Evolutionary conservation across 2,797 vertebrate genomes (phyloP), one percentile per base, ranked within the genome.

Genomic region (Xyrichtys novacula): DNA sequence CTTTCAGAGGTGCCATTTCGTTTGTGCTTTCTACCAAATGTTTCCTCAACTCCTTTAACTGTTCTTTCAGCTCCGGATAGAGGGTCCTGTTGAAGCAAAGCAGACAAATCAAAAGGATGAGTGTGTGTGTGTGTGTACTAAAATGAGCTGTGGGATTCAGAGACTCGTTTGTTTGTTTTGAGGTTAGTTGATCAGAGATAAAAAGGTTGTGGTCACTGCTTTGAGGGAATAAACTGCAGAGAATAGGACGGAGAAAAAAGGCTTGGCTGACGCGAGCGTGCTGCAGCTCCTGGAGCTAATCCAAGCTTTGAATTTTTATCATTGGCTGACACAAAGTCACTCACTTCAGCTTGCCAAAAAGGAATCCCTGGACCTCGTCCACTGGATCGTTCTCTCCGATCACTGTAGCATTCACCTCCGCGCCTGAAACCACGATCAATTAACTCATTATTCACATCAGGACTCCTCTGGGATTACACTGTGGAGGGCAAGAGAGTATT

Each of bases 11-110:
- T 1, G 98, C 94, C 98, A 99, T 99, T 85, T 99, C 98, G 83
- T 99, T 99, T 78, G 98, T 99, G 85, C 97, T 99, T 91, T 99
- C 98, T 9, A 99, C 92, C 0, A 99, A 94, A 89, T 99, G 96
- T 53, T 97, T 99, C 57, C 98, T 94, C 73, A 99, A 82, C 85
- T 99, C 98, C 81, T 97, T 97, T 59, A 99, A 76, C 85, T 98
- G 96, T 59, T 95, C 97, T 69, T 94, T 94, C 73, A 99, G 88
- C 58, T 95, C 94, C 6, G 97, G 97, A 76, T 99, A 95, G 31
- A 96, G 28, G 0, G 88, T 91, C 78, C 94, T 95, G 77, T 8
- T 8, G 36, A 68, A 55, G 32, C 58, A 19, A 10, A 25, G 64
- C 34, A 64, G 16, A 72, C 5, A 23, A 16, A 16, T 50, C 26